phyloP scores from a whole-genome alignment of 2,113 vertebrate species.

The Pseudorectes ferrugineus region DNA sequence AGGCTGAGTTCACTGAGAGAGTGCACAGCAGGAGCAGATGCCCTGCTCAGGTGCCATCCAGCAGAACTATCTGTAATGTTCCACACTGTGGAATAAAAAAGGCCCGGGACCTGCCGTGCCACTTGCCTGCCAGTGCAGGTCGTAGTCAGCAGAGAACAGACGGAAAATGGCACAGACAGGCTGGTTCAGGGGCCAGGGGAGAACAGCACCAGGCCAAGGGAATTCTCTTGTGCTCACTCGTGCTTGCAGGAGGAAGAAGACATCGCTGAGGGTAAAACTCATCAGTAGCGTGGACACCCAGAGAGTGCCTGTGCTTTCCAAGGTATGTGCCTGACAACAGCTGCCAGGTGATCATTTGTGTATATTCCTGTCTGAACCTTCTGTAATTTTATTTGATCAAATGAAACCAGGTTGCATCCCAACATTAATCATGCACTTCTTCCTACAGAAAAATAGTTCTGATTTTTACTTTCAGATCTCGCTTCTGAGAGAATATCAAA shows the following conservation, averaged over 20 bases:
- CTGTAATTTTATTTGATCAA: neutral
- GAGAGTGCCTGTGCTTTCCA: neutral
- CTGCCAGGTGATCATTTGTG: neutral
- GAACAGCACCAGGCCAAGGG: neutral
- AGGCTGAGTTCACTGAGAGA: neutral
- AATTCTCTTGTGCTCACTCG: neutral
- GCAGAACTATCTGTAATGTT: neutral
- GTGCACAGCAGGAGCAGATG: constrained; percentile 1
- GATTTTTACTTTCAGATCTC: neutral
- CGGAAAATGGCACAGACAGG: neutral
- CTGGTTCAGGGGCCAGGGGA: neutral
- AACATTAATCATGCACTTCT: neutral
- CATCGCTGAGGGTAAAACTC: neutral
- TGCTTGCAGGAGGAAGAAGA: neutral
- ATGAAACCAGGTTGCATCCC: neutral
- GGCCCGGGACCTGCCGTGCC: neutral
- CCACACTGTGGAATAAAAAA: neutral
- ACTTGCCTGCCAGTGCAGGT: neutral
- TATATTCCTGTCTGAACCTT: neutral
- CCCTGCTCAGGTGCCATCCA: neutral
- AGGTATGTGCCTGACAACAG: neutral
- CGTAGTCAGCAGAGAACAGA: neutral
- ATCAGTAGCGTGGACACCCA: neutral
- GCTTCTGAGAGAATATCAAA: neutral
- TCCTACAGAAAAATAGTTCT: neutral